Evolutionary conservation across 2,113 vertebrate species (phyloP), one percentile per base, ranked within the genome.

Genomic region (Cromileptes altivelis): DNA sequence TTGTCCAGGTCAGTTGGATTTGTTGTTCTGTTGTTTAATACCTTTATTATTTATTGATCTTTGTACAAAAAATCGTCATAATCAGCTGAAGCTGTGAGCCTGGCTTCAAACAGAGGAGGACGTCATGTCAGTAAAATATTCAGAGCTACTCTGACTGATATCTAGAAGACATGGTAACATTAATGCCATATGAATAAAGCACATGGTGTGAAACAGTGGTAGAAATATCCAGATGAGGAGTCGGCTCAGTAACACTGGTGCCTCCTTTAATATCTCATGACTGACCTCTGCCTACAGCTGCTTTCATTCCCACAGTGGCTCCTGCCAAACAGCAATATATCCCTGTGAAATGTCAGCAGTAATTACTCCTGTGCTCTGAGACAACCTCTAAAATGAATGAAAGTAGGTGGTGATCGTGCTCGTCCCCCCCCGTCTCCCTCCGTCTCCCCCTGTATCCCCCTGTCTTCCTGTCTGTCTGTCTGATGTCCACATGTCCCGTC

Each of bases 311-410:
- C 75, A 79, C 78, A 72, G 73, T 78, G 75, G 78, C 47, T 53
- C 76, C 80, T 78, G 42, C 87, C 90, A 91, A 88, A 91, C 78
- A 85, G 89, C 76, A 91, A 92, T 87, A 92, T 84, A 81, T 89
- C 82, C 77, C 81, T 78, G 65, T 74, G 79, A 93, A 91, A 94
- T 91, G 90, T 90, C 90, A 93, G 77, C 81, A 58, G 85, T 91
- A 91, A 91, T 91, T 91, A 91, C 81, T 86, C 33, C 76, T 85
- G 85, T 62, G 85, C 80, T 78, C 77, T 42, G 73, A 84, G 90
- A 92, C 80, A 73, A 82, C 67, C 78, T 82, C 70, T 77, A 37
- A 86, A 90, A 86, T 80, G 64, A 91, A 91, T 81, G 85, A 80
- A 84, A 78, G 71, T 60, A 73, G 69, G 75, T 67, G 62, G 37